Conservation (phyloP, 2,888 invertebrate species). For the Bellardia bayeri region DNA sequence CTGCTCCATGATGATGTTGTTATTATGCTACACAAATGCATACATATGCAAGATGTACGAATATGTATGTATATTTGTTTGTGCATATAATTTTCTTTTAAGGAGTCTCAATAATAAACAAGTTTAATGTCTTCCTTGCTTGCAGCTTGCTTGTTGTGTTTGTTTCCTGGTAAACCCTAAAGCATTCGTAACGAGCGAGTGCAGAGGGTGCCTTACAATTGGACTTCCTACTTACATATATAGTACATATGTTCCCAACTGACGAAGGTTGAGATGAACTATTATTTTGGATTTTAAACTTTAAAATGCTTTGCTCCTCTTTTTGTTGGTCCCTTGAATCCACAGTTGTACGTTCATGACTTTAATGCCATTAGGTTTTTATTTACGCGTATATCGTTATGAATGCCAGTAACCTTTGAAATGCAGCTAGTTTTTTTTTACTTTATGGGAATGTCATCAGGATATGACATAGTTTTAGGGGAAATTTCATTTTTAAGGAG, state of each 20-base stretch:
- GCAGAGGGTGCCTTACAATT: constrained; percentile 6
- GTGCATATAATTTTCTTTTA: constrained; percentile 19
- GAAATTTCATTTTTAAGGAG: background rate
- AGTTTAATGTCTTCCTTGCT: constrained; percentile 15
- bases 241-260: background rate
- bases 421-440: background rate
- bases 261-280: background rate
- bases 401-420: background rate
- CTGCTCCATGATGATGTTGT: background rate
- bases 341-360: background rate
- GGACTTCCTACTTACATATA: background rate
- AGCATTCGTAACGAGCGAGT: background rate
- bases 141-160: background rate
- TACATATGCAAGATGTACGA: background rate
- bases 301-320: background rate
- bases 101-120: constrained; percentile 23
- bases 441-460: background rate
- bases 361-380: background rate
- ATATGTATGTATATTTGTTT: no score
- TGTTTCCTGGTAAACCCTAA: background rate
- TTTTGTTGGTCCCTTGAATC: background rate
- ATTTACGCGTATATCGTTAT: background rate
- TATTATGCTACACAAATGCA: background rate
- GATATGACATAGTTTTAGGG: background rate
- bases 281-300: background rate